Conservation (phyloP, 1,140 invertebrate genomes). For the Araneus ventricosus region DNA sequence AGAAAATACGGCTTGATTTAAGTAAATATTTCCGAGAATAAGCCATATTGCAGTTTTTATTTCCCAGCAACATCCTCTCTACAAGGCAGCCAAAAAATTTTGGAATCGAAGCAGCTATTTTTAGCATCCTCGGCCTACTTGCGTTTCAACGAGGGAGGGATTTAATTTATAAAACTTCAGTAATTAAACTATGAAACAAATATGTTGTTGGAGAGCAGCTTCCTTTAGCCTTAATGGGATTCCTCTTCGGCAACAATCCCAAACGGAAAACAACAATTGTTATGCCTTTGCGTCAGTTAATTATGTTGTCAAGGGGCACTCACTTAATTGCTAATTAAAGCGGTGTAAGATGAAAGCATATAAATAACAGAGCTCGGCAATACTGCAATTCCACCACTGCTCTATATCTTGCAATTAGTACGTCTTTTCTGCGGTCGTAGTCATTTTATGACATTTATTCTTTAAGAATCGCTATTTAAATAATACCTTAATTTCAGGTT, state of each 20-base stretch:
- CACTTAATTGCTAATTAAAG: conserved; percentile 8
- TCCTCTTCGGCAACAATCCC: background rate
- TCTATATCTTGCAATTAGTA: too few species aligned
- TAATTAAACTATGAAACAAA: background rate
- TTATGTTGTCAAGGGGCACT: background rate
- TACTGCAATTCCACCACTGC: background rate
- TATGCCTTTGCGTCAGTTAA: background rate
- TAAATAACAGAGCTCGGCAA: background rate
- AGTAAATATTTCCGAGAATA: too few species aligned
- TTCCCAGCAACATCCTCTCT: too few species aligned
- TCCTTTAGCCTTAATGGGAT: background rate
- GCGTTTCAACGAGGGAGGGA: background rate
- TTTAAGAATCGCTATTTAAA: too few species aligned
- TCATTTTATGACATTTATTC: too few species aligned
- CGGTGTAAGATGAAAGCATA: background rate
- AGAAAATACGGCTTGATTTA: too few species aligned
- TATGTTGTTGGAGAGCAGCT: background rate
- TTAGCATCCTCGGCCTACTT: too few species aligned
- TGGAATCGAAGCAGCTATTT: too few species aligned
- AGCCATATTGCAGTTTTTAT: too few species aligned
- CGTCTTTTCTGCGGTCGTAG: too few species aligned
- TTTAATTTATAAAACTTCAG: background rate
- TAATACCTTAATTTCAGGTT: too few species aligned
- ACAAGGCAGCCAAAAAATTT: too few species aligned
- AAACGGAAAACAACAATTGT: background rate